A percentile compares a stretch with the other conserved stretches of the same genome.
Conservation (phyloP, 2,797 vertebrate species). For the Sebastes kiyomatsui region DNA sequence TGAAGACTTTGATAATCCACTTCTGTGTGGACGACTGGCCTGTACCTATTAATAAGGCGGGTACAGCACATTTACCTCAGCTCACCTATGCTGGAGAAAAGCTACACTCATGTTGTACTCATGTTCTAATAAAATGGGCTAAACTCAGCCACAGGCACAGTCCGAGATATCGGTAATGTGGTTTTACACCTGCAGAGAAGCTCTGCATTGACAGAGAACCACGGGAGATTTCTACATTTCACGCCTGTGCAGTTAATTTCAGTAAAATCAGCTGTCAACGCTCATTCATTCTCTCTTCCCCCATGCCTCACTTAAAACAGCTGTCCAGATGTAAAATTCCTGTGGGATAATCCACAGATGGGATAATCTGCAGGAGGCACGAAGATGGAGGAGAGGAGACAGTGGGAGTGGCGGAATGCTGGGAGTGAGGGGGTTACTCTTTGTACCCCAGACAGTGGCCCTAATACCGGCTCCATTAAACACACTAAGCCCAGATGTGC, state of each 20-base stretch:
- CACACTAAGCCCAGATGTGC: conserved; percentile 50
- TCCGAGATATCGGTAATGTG: conserved; percentile 17
- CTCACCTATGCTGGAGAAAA: neutral
- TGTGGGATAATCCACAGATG: conserved; percentile 55
- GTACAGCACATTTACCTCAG: neutral
- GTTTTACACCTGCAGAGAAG: neutral
- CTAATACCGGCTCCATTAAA: conserved; percentile 57
- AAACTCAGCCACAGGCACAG: neutral
- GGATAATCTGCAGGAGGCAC: conserved; percentile 19
- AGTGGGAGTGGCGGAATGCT: conserved; percentile 16
- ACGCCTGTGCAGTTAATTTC: conserved; percentile 25
- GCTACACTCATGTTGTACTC: neutral
- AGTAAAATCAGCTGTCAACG: conserved; percentile 23
- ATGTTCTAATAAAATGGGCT: conserved; percentile 20
- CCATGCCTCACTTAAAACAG: conserved; percentile 29
- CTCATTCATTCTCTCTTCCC: neutral
- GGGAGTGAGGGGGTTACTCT: conserved; percentile 18
- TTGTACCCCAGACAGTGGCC: conserved; percentile 36
- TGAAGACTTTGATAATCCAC: conserved; percentile 27
- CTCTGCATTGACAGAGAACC: neutral
- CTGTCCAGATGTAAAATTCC: conserved; percentile 60
- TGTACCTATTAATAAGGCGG: neutral
- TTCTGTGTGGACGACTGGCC: conserved; percentile 3
- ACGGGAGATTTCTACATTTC: conserved; percentile 24
- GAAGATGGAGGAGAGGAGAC: conserved; percentile 18